These are phyloP conservation scores for Scrobipalpa costella DNA, from an alignment of 2,888 invertebrate species.

Conservation along the genomic window DNA sequence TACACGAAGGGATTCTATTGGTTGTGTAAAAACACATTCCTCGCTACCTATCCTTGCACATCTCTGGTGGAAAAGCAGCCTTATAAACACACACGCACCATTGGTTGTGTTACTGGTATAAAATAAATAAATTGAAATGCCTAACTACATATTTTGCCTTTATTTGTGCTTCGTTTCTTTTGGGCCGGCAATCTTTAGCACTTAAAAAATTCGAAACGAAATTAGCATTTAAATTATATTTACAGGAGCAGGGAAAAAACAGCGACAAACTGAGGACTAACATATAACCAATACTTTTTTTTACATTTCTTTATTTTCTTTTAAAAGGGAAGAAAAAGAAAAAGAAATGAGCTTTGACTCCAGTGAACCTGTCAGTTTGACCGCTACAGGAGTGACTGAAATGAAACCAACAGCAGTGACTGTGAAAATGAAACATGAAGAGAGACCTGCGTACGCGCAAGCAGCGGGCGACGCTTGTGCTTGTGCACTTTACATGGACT, in stretches of 20 bases:
- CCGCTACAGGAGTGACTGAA: constrained; percentile 13
- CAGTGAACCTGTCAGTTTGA: not conserved
- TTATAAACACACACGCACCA: too few relatives aligned
- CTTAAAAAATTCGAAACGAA: too few relatives aligned
- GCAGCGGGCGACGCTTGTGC: constrained; percentile 10
- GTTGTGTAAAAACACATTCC: too few relatives aligned
- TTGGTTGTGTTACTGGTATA: too few relatives aligned
- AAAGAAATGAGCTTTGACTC: constrained; percentile 11
- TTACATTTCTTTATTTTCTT: constrained; percentile 7
- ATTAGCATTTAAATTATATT: not conserved
- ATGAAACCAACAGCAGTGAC: constrained; percentile 11
- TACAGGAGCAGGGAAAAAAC: not conserved
- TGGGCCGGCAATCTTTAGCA: too few relatives aligned
- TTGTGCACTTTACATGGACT: not conserved
- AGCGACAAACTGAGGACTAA: not conserved
- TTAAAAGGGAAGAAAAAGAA: constrained; percentile 12
- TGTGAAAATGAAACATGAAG: not conserved
- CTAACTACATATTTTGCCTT: too few relatives aligned
- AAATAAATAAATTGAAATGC: too few relatives aligned
- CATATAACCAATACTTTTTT: not conserved
- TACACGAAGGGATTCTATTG: too few relatives aligned
- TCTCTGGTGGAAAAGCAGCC: too few relatives aligned
- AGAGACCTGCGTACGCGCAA: not conserved
- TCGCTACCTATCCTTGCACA: too few relatives aligned
- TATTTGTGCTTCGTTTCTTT: too few relatives aligned